A percentile compares a stretch with the other conserved stretches of the same genome.
Evolutionary conservation across 2,888 invertebrate species (phyloP).

Genomic region (Morpho deidamia): DNA sequence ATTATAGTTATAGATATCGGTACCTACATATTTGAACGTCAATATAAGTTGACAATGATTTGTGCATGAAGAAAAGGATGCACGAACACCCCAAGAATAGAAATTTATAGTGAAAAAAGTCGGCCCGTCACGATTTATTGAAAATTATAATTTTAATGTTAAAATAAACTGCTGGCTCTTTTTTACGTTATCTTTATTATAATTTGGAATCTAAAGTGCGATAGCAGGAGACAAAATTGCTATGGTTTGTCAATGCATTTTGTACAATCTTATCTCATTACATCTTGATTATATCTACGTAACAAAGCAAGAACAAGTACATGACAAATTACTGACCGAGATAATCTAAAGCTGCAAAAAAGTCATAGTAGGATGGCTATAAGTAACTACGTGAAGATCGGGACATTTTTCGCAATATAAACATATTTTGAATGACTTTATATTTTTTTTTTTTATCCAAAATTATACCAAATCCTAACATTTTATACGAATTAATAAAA

Average conservation of each 20-base stretch:
- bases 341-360: constrained; percentile 30
- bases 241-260: constrained; percentile 2
- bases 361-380: neutral
- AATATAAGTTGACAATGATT: no score
- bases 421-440: neutral
- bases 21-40: no score
- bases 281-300: constrained; percentile 4
- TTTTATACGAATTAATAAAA: no score
- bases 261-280: constrained; percentile 5
- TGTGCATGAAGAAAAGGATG: no score
- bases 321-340: constrained; percentile 29
- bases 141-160: no score
- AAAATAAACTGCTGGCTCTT: no score
- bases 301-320: constrained; percentile 3
- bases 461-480: no score
- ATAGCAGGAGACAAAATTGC: neutral
- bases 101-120: no score
- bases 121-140: no score
- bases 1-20: no score
- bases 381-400: neutral
- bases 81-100: no score
- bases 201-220: neutral
- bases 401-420: neutral
- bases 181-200: neutral
- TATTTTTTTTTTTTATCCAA: no score